These are phyloP conservation scores for Ethmia dodecea DNA, from an alignment of 2,888 invertebrate species.

Conservation along the genomic window DNA sequence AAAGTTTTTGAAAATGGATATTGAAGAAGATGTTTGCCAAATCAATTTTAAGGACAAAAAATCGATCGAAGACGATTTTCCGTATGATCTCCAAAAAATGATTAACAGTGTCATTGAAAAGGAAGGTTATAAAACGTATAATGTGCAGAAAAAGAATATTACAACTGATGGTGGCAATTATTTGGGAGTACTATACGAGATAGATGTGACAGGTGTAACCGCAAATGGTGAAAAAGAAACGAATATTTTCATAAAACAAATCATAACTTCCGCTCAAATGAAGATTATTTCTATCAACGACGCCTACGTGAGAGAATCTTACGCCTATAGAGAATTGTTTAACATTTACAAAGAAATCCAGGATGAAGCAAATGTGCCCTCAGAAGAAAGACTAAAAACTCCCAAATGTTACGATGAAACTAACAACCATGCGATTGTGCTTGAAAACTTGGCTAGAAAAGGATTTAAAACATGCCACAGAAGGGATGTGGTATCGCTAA, in stretches of 20 bases:
- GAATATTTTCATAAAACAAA: conserved; percentile 26
- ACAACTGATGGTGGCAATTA: conserved; percentile 25
- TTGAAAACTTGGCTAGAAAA: conserved; percentile 27
- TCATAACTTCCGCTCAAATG: conserved; percentile 27
- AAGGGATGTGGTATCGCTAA: conserved; percentile 23
- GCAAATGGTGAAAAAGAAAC: conserved; percentile 36
- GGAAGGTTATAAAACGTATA: conserved; percentile 18
- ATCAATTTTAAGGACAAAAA: no score
- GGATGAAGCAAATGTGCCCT: conserved; percentile 33
- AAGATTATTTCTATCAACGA: conserved; percentile 24
- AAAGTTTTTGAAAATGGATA: no score
- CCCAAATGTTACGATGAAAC: conserved; percentile 34
- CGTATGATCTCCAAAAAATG: neutral
- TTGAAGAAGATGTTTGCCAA: no score
- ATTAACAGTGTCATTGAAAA: neutral
- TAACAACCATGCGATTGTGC: conserved; percentile 27
- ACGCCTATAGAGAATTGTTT: conserved; percentile 37
- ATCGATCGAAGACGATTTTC: neutral
- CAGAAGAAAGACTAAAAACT: conserved; percentile 31
- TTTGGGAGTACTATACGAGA: conserved; percentile 24
- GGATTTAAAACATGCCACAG: conserved; percentile 25
- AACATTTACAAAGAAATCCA: conserved; percentile 36
- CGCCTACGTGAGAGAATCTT: conserved; percentile 32
- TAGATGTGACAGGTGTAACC: conserved; percentile 26
- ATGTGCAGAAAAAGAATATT: conserved; percentile 16